Percentiles rank a stretch among this genome's conserved stretches.
Evolutionary conservation across 1,140 invertebrate species (phyloP).

Genomic region (Caenorhabditis brenneri): DNA sequence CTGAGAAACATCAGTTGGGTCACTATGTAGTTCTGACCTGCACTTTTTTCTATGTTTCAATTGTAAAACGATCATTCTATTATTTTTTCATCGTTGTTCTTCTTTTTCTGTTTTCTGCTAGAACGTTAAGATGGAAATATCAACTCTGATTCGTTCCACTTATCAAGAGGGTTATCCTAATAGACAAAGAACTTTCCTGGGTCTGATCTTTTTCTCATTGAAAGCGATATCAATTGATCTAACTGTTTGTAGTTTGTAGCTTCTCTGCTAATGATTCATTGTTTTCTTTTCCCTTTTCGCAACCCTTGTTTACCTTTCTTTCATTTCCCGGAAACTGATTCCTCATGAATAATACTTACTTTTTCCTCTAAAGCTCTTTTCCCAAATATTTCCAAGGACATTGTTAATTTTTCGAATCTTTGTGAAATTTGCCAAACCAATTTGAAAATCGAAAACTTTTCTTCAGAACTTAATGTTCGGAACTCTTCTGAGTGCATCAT

Average conservation of each 20-base stretch:
- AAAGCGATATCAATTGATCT: neutral
- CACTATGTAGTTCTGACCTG: no score
- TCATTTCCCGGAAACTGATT: neutral
- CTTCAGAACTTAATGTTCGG: neutral
- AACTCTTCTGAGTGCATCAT: constrained; percentile 23
- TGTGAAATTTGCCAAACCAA: constrained; percentile 12
- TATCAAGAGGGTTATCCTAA: no score
- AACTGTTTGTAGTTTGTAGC: neutral
- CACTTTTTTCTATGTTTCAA: no score
- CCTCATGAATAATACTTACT: neutral
- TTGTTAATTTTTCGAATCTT: constrained; percentile 20
- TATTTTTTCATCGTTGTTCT: no score
- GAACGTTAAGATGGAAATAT: no score
- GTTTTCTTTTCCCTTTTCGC: neutral
- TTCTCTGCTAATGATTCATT: neutral
- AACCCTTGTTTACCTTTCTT: neutral
- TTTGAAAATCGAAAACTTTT: constrained; percentile 26
- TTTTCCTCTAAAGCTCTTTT: constrained; percentile 1
- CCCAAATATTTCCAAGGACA: constrained; percentile 34
- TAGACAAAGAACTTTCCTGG: no score
- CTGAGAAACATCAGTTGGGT: no score
- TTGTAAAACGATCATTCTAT: no score
- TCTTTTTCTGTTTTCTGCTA: no score
- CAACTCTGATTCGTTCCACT: no score
- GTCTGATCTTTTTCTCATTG: no score